Conservation (phyloP, 2,888 invertebrate genomes). For the Salticus scenicus region DNA sequence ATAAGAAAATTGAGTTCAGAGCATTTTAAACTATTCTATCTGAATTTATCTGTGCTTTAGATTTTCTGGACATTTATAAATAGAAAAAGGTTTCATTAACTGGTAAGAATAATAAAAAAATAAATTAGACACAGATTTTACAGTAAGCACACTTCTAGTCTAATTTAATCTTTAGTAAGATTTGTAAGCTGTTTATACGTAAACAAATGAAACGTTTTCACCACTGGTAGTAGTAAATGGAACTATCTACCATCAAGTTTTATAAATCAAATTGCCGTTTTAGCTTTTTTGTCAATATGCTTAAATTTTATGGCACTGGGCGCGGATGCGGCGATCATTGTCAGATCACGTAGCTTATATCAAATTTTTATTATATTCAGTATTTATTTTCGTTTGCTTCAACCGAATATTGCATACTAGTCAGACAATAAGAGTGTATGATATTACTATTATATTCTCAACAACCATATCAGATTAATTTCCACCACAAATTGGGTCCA, state of each 20-base stretch:
- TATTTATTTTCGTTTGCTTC: conserved; percentile 38
- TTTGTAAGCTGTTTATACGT: not conserved
- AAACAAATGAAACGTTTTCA: not conserved
- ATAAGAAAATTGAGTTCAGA: too few species aligned
- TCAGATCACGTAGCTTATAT: conserved; percentile 47
- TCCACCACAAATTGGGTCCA: too few species aligned
- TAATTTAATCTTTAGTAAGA: too few species aligned
- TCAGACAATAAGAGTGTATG: not conserved
- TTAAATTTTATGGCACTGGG: not conserved
- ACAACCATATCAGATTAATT: too few species aligned
- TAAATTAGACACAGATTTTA: too few species aligned
- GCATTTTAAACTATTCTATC: too few species aligned
- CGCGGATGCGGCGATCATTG: conserved; percentile 20
- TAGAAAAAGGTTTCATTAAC: too few species aligned
- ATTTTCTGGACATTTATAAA: too few species aligned
- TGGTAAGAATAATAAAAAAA: too few species aligned
- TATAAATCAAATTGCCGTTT: conserved; percentile 12
- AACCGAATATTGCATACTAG: not conserved
- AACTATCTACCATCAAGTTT: not conserved
- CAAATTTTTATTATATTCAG: conserved; percentile 45
- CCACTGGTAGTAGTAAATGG: not conserved
- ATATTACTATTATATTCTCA: not conserved
- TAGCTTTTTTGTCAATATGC: conserved; percentile 25
- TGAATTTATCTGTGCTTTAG: too few species aligned
- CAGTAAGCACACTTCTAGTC: too few species aligned